Percentiles rank a stretch among this genome's conserved stretches.
These are phyloP conservation scores for Sternarchorhynchus goeldii DNA, from an alignment of 2,797 vertebrate species.

Conservation along the genomic window DNA sequence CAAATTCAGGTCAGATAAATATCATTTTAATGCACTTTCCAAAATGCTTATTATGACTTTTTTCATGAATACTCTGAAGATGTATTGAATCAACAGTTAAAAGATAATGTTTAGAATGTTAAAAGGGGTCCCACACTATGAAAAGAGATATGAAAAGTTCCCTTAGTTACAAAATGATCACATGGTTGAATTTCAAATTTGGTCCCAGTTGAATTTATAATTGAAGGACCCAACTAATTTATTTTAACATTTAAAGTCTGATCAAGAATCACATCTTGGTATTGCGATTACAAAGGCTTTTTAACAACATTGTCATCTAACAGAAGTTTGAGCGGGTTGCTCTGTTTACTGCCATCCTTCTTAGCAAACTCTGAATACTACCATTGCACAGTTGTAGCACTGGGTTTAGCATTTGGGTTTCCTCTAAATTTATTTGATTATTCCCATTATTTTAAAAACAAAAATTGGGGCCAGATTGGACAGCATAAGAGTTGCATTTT, in stretches of 20 bases:
- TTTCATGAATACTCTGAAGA: background rate
- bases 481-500: background rate
- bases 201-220: background rate
- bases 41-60: no score
- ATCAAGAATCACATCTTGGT: background rate
- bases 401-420: constrained; percentile 13
- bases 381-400: background rate
- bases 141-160: no score
- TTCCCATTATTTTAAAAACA: background rate
- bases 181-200: background rate
- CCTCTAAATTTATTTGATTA: background rate
- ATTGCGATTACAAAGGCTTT: background rate
- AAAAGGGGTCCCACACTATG: no score
- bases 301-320: no score
- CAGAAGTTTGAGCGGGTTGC: no score
- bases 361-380: background rate
- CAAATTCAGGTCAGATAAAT: no score
- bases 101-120: background rate
- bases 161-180: no score
- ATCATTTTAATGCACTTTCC: no score
- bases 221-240: background rate
- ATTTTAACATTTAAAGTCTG: background rate
- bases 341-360: no score
- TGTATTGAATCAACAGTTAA: background rate
- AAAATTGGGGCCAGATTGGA: constrained; percentile 5